These are phyloP conservation scores for Danio tinwini DNA, from an alignment of 2,797 vertebrate genomes.

Conservation along the genomic window DNA sequence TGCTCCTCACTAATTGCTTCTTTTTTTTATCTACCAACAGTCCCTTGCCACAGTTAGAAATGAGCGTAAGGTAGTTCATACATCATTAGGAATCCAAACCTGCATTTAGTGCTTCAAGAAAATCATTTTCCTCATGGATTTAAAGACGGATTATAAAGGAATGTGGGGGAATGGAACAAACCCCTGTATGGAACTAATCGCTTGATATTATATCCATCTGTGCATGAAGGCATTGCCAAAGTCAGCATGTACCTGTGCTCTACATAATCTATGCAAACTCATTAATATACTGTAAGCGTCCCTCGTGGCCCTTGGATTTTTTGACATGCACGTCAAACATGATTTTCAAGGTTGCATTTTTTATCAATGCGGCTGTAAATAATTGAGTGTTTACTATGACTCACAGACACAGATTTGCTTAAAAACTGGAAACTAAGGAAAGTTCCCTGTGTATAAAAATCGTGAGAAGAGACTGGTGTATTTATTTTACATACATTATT, in stretches of 20 bases:
- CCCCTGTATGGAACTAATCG: constrained; percentile 67
- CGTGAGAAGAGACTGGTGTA: no score
- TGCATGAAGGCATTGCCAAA: constrained; percentile 35
- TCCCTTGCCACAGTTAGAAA: constrained; percentile 68
- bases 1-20: constrained; percentile 66
- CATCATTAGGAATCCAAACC: constrained; percentile 69
- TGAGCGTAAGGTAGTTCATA: constrained; percentile 57
- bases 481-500: no score
- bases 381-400: constrained; percentile 53
- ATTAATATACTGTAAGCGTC: constrained; percentile 56
- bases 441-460: no score
- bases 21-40: constrained; percentile 58
- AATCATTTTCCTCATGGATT: constrained; percentile 75
- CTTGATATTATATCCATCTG: constrained; percentile 69
- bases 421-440: background rate
- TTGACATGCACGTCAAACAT: constrained; percentile 59
- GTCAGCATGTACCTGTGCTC: constrained; percentile 65
- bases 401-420: constrained; percentile 52
- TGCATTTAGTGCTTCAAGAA: constrained; percentile 73
- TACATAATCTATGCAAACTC: constrained; percentile 58
- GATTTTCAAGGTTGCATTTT: constrained; percentile 51
- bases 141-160: constrained; percentile 64
- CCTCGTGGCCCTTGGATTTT: constrained; percentile 57
- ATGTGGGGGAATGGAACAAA: constrained; percentile 72
- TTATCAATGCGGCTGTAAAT: constrained; percentile 49